phyloP scores from a whole-genome alignment of 2,888 invertebrate species.

The Neria commutata region DNA sequence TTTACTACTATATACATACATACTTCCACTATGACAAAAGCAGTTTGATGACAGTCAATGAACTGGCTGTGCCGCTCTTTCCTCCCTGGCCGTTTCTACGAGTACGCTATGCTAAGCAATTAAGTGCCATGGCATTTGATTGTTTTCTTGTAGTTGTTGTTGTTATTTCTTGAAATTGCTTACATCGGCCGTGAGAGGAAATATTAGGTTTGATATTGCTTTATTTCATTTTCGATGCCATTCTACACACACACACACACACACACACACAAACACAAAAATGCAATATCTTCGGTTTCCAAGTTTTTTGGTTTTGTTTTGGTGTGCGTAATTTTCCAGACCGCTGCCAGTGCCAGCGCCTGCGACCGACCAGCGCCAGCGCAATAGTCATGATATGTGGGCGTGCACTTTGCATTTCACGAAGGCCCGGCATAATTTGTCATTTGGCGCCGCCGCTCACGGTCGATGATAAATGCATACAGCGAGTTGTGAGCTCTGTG shows the following conservation, averaged over 20 bases:
- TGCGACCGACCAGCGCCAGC: too few relatives aligned
- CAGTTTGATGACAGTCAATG: not conserved
- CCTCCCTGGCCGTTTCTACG: slow-evolving; percentile 8
- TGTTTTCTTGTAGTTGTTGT: slow-evolving; percentile 4
- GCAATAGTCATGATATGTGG: not conserved
- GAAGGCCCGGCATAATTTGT: not conserved
- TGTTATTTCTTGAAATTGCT: not conserved
- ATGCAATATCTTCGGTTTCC: not conserved
- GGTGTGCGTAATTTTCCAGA: too few relatives aligned
- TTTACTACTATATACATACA: not conserved
- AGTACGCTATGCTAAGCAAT: slow-evolving; percentile 33
- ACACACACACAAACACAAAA: not conserved
- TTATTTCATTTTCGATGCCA: not conserved
- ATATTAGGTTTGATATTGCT: not conserved
- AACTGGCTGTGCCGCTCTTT: not conserved
- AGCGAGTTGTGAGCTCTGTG: too few relatives aligned
- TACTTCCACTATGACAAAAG: not conserved
- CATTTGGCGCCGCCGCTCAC: slow-evolving; percentile 7
- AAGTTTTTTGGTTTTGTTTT: too few relatives aligned
- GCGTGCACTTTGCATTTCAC: not conserved
- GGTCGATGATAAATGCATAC: too few relatives aligned
- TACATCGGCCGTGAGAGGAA: not conserved
- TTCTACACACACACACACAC: too few relatives aligned
- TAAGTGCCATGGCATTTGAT: slow-evolving; percentile 38
- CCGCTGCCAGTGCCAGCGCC: too few relatives aligned